A percentile compares a stretch with the other conserved stretches of the same genome.
Evolutionary conservation across 2,113 vertebrate species (phyloP).

Genomic region (Megaceryle torquata): DNA sequence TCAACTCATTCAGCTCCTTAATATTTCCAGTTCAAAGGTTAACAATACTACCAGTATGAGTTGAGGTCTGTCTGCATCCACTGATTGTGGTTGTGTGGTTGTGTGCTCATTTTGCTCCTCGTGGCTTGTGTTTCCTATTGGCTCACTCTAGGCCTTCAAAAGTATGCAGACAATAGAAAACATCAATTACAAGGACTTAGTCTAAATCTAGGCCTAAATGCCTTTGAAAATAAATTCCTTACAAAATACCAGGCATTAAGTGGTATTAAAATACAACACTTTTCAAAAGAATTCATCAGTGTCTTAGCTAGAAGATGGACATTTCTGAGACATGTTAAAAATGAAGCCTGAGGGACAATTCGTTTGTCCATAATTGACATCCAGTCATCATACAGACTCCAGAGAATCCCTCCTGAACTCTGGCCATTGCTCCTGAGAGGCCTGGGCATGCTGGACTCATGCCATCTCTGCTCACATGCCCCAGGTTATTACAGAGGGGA

Average conservation of each 20-base stretch:
- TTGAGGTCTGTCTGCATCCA: not conserved
- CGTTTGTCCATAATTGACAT: not conserved
- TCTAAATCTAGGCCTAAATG: not conserved
- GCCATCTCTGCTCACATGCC: not conserved
- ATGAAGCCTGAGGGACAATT: not conserved
- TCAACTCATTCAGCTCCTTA: not conserved
- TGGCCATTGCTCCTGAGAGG: not conserved
- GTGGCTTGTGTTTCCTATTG: not conserved
- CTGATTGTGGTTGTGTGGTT: not conserved
- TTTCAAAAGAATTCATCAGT: not conserved
- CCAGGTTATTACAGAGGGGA: not conserved
- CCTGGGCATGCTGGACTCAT: not conserved
- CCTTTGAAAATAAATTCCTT: not conserved
- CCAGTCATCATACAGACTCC: not conserved
- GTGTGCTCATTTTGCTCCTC: not conserved
- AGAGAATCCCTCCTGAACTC: not conserved
- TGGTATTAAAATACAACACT: not conserved
- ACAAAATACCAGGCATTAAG: not conserved
- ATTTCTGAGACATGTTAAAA: not conserved
- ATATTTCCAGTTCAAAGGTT: not conserved
- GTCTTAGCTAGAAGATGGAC: not conserved
- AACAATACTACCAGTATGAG: not conserved
- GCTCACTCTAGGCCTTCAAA: not conserved
- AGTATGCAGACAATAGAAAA: not conserved
- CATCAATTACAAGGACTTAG: not conserved